phyloP scores from a whole-genome alignment of 2,888 invertebrate species.

The Pherbina coryleti region DNA sequence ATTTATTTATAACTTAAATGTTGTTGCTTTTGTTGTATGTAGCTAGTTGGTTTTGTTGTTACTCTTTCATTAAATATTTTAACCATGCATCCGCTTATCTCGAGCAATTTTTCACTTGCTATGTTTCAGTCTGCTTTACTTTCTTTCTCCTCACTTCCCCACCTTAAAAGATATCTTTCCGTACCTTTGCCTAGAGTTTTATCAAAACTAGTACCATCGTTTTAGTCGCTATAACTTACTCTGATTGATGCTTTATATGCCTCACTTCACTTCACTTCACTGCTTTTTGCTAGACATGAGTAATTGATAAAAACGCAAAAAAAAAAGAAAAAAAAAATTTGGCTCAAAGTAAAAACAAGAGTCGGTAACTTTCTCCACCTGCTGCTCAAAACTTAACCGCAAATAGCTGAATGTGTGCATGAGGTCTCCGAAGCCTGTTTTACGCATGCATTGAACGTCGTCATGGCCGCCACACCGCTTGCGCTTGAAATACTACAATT shows the following conservation, averaged over 20 bases:
- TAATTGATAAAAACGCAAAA: neutral
- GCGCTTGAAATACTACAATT: conserved; percentile 11
- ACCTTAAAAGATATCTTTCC: neutral
- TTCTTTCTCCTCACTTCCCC: neutral
- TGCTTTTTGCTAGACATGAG: neutral
- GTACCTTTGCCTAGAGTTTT: neutral
- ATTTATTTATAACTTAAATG: conserved; percentile 9
- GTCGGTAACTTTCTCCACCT: conserved; percentile 32
- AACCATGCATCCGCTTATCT: neutral
- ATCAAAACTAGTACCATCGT: neutral
- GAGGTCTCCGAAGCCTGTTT: conserved; percentile 2
- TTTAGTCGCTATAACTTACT: conserved; percentile 11
- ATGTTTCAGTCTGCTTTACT: neutral
- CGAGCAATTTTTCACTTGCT: neutral
- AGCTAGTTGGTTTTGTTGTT: neutral
- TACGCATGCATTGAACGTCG: conserved; percentile 14
- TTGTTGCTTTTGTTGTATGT: neutral
- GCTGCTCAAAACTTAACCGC: conserved; percentile 5
- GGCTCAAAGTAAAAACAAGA: neutral
- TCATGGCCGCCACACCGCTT: conserved; percentile 6
- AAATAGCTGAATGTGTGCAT: neutral
- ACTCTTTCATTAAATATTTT: conserved; percentile 12
- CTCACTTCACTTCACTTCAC: neutral
- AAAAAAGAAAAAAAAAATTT: neutral
- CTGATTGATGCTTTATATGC: conserved; percentile 2